These are phyloP conservation scores for Subacronicta megacephala DNA, from an alignment of 2,888 invertebrate genomes.

Conservation along the genomic window DNA sequence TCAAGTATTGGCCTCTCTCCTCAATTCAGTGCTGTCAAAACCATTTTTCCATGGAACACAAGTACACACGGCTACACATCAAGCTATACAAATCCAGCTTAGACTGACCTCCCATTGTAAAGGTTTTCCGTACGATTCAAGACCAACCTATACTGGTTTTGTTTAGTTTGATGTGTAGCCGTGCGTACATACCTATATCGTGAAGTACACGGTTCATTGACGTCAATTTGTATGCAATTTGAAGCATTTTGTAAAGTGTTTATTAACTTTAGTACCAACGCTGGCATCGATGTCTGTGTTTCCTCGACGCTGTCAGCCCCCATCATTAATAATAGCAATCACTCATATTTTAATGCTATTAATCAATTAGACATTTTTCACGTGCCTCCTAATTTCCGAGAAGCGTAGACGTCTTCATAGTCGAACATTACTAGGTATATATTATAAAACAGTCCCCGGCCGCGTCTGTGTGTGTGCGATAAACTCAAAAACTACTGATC, in stretches of 20 bases:
- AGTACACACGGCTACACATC: too few relatives aligned
- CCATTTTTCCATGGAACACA: conserved; percentile 58
- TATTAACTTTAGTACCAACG: conserved; percentile 23
- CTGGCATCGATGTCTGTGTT: conserved; percentile 35
- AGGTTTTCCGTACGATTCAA: too few relatives aligned
- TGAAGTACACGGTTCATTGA: conserved; percentile 43
- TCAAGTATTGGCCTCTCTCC: conserved; percentile 43
- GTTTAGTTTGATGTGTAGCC: too few relatives aligned
- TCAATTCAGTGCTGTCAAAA: conserved; percentile 54
- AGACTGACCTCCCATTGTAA: too few relatives aligned
- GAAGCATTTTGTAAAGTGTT: conserved; percentile 16
- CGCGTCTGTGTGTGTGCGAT: too few relatives aligned
- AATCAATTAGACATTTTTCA: conserved; percentile 28
- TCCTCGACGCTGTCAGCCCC: conserved; percentile 30
- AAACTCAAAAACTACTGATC: too few relatives aligned
- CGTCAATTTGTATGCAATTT: conserved; percentile 32
- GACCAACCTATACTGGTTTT: too few relatives aligned
- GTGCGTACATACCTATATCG: conserved; percentile 13
- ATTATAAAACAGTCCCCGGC: too few relatives aligned
- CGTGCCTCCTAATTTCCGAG: conserved; percentile 10
- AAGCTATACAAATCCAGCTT: too few relatives aligned
- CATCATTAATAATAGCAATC: conserved; percentile 41
- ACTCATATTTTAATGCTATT: conserved; percentile 33
- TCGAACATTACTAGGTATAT: conserved; percentile 13
- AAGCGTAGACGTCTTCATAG: conserved; percentile 28